phyloP scores from a whole-genome alignment of 2,113 vertebrate species.

The Alaudala cheleensis region DNA sequence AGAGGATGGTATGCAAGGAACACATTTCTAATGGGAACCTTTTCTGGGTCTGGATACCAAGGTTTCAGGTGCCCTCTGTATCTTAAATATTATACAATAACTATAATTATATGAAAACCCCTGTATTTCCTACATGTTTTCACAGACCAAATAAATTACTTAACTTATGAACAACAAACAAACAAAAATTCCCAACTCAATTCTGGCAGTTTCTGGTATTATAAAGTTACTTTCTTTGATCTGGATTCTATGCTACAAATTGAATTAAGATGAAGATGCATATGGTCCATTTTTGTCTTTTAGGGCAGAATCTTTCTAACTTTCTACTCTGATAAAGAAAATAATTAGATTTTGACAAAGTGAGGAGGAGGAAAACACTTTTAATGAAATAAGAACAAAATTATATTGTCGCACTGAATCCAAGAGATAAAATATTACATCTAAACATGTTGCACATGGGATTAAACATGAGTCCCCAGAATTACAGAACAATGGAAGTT shows the following conservation, averaged over 20 bases:
- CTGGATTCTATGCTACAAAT: slow-evolving; percentile 67
- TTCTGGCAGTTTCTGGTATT: slow-evolving; percentile 4
- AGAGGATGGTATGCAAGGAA: background rate
- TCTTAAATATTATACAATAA: background rate
- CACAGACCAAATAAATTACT: background rate
- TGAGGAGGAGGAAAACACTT: slow-evolving; percentile 83
- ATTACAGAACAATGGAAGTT: slow-evolving; percentile 67
- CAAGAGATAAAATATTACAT: slow-evolving; percentile 95
- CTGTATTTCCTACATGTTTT: slow-evolving; percentile 1
- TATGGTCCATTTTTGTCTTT: slow-evolving; percentile 77
- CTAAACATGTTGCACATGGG: slow-evolving; percentile 88
- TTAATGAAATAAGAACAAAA: slow-evolving; percentile 97
- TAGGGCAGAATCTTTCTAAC: slow-evolving; percentile 75
- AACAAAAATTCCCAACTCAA: background rate
- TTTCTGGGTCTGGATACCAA: background rate
- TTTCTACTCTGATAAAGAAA: slow-evolving; percentile 90
- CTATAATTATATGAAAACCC: background rate
- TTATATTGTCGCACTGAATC: slow-evolving; percentile 88
- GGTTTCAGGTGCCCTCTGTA: background rate
- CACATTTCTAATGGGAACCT: background rate
- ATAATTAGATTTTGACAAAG: slow-evolving; percentile 90
- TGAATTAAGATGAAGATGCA: slow-evolving; percentile 77
- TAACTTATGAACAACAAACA: background rate
- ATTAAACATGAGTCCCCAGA: slow-evolving; percentile 79
- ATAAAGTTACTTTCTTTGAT: slow-evolving; percentile 74